Percentiles rank a stretch among this genome's conserved stretches.
phyloP scores from a whole-genome alignment of 2,888 invertebrate genomes.

The Autographa gamma region DNA sequence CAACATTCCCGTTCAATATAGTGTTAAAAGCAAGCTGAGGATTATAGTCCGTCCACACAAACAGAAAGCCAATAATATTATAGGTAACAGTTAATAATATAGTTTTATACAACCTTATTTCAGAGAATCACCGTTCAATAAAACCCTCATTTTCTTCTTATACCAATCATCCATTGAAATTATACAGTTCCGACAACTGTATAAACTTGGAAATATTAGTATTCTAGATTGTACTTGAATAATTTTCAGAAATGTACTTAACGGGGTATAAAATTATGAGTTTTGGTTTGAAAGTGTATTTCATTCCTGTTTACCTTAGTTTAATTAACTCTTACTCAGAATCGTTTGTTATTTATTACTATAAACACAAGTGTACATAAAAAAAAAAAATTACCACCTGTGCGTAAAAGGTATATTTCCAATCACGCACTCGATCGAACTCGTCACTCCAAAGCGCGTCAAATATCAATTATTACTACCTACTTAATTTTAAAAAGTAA shows the following conservation, averaged over 20 bases:
- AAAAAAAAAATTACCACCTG: too few relatives aligned
- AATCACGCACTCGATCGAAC: too few relatives aligned
- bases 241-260: neutral
- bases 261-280: neutral
- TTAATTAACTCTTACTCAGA: neutral
- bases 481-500: too few relatives aligned
- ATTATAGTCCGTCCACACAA: conserved; percentile 28
- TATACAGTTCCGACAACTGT: conserved; percentile 1
- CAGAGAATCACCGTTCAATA: conserved; percentile 20
- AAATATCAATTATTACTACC: too few relatives aligned
- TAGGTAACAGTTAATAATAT: too few relatives aligned
- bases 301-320: neutral
- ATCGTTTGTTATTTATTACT: neutral
- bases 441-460: too few relatives aligned
- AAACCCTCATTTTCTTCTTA: conserved; percentile 12
- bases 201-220: conserved; percentile 1
- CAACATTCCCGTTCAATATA: conserved; percentile 23
- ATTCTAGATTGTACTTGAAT: neutral
- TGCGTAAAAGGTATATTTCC: too few relatives aligned
- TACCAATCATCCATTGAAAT: conserved; percentile 9
- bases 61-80: conserved; percentile 41
- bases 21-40: conserved; percentile 37
- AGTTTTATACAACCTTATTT: conserved; percentile 27
- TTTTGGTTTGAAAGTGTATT: conserved; percentile 4
- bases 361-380: too few relatives aligned